Evolutionary conservation across 1,140 invertebrate genomes (phyloP).

Genomic region (Papilio xuthus): DNA sequence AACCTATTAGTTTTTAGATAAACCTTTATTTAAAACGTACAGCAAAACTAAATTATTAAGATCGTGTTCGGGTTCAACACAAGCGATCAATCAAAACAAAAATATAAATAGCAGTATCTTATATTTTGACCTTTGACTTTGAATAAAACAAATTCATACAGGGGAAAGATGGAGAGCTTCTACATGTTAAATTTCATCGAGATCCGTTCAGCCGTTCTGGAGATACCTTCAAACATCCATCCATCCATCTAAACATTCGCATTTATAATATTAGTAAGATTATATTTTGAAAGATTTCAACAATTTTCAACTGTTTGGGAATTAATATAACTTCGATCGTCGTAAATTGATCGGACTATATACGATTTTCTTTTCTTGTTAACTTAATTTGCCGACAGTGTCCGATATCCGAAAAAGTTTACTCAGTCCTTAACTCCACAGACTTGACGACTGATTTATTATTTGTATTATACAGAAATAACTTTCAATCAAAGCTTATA

Average conservation of each 20-base stretch:
- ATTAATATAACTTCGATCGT: too few relatives aligned
- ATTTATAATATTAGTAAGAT: too few relatives aligned
- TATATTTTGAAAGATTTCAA: too few relatives aligned
- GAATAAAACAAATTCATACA: too few relatives aligned
- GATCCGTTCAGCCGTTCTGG: too few relatives aligned
- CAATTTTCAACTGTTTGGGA: too few relatives aligned
- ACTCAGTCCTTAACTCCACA: not conserved
- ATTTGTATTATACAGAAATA: conserved; percentile 19
- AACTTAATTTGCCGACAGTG: conserved; percentile 10
- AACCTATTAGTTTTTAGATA: not conserved
- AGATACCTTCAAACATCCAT: too few relatives aligned
- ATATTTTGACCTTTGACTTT: too few relatives aligned
- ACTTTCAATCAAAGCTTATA: not conserved
- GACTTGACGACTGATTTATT: conserved; percentile 19
- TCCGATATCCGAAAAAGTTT: not conserved
- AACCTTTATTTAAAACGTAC: not conserved
- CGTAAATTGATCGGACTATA: too few relatives aligned
- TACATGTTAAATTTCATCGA: too few relatives aligned
- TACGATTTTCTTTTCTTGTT: not conserved
- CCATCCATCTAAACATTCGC: too few relatives aligned
- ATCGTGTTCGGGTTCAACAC: not conserved
- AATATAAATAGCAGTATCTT: not conserved
- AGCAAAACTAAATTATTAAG: not conserved
- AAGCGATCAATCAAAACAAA: not conserved
- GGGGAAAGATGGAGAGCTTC: too few relatives aligned